Conservation (phyloP, 2,797 vertebrate genomes). For the Gastrophryne carolinensis region DNA sequence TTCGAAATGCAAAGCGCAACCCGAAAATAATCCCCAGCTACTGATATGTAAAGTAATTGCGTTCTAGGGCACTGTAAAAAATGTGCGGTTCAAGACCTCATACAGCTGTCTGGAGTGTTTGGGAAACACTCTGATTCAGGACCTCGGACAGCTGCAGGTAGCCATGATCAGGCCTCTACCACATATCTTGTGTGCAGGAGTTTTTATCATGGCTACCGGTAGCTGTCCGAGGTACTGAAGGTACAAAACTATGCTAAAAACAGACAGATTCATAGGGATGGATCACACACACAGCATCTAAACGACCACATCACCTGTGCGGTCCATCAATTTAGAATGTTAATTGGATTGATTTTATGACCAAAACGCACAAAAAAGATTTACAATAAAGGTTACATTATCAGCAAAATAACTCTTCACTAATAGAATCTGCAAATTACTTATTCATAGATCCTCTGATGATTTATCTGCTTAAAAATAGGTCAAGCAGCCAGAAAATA, state of each 20-base stretch:
- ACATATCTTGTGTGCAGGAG: too few species aligned
- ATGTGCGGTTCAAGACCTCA: not conserved
- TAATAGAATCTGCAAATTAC: not conserved
- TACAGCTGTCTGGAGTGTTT: not conserved
- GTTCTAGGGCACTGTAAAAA: too few species aligned
- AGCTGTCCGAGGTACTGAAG: constrained; percentile 32
- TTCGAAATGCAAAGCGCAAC: too few species aligned
- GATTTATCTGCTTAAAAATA: constrained; percentile 7
- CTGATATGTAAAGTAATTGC: too few species aligned
- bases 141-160: not conserved
- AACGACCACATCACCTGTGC: constrained; percentile 8
- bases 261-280: constrained; percentile 20
- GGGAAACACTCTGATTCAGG: not conserved
- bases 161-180: too few species aligned
- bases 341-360: constrained; percentile 46
- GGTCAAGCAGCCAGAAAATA: not conserved
- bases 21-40: too few species aligned
- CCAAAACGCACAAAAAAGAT: constrained; percentile 32
- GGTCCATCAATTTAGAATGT: constrained; percentile 4
- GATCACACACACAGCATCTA: constrained; percentile 1
- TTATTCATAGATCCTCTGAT: not conserved
- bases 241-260: not conserved
- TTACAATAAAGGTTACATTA: constrained; percentile 10
- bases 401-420: not conserved
- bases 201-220: not conserved